Percentiles rank a stretch among this genome's conserved stretches.
These are phyloP conservation scores for Agonum fuliginosum DNA, from an alignment of 2,888 invertebrate genomes.

Conservation along the genomic window DNA sequence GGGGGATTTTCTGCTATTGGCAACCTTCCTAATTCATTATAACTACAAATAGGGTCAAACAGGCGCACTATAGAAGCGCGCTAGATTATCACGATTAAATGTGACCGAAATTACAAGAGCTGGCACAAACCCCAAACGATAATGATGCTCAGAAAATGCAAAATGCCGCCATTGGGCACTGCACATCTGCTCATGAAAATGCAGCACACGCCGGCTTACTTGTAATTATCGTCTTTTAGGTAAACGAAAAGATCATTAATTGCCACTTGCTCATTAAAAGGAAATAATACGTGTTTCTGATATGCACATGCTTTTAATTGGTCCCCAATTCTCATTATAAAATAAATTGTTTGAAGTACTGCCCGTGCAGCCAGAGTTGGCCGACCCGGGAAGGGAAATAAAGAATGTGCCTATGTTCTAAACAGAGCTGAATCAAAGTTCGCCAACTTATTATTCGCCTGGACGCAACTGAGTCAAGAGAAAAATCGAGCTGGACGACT, in stretches of 20 bases:
- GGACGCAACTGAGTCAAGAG: too few relatives aligned
- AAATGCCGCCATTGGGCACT: slow-evolving; percentile 9
- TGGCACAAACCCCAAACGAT: slow-evolving; percentile 54
- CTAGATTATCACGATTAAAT: slow-evolving; percentile 52
- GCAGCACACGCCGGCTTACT: slow-evolving; percentile 10
- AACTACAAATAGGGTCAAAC: slow-evolving; percentile 59
- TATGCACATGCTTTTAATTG: background rate
- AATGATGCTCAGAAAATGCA: slow-evolving; percentile 51
- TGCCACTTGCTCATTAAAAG: background rate
- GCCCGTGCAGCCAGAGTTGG: too few relatives aligned
- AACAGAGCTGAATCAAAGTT: too few relatives aligned
- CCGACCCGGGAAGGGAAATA: too few relatives aligned
- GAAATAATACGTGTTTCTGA: background rate
- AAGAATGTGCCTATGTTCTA: too few relatives aligned
- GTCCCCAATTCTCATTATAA: background rate
- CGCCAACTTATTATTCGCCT: too few relatives aligned
- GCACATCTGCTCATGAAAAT: slow-evolving; percentile 46
- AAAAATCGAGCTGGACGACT: too few relatives aligned
- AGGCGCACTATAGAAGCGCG: slow-evolving; percentile 33
- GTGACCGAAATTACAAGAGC: slow-evolving; percentile 57
- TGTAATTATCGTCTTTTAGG: slow-evolving; percentile 4
- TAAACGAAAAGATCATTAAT: background rate
- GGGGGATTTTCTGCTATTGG: slow-evolving; percentile 62
- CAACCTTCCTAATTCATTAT: slow-evolving; percentile 65
- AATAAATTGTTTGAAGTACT: slow-evolving; percentile 19